Evolutionary conservation across 1,140 invertebrate genomes (phyloP).

Genomic region (Caenorhabditis latens): DNA sequence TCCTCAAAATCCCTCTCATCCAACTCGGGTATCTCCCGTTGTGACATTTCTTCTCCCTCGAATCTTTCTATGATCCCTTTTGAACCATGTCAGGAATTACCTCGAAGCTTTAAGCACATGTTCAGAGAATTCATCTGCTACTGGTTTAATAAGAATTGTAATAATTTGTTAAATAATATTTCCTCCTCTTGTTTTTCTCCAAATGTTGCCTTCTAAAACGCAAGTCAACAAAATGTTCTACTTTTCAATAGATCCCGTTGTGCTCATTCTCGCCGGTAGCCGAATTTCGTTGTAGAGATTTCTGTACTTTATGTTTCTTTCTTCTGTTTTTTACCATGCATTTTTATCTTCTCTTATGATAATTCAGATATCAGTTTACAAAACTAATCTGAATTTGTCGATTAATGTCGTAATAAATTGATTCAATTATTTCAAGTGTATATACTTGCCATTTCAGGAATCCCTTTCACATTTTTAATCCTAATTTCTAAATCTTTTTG

Average conservation of each 20-base stretch:
- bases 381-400: slow-evolving; percentile 23
- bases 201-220: neutral
- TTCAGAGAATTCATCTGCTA: slow-evolving; percentile 51
- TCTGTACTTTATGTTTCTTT: slow-evolving; percentile 19
- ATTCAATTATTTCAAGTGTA: slow-evolving; percentile 13
- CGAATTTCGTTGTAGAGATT: slow-evolving; percentile 20
- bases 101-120: slow-evolving; percentile 27
- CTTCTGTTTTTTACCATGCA: slow-evolving; percentile 19
- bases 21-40: slow-evolving; percentile 45
- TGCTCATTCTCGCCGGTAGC: slow-evolving; percentile 46
- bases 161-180: slow-evolving; percentile 22
- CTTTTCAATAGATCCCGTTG: slow-evolving; percentile 14
- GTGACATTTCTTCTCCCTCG: slow-evolving; percentile 28
- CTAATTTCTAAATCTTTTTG: slow-evolving; percentile 4
- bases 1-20: neutral
- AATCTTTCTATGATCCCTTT: neutral
- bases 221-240: neutral
- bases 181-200: neutral
- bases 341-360: slow-evolving; percentile 38
- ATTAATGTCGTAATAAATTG: slow-evolving; percentile 56
- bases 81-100: slow-evolving; percentile 46
- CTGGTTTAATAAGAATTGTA: slow-evolving; percentile 51
- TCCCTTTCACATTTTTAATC: neutral
- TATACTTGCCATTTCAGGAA: neutral
- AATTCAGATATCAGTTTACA: neutral